A percentile compares a stretch with the other conserved stretches of the same genome.
Conservation (phyloP, 2,888 invertebrate species). For the Sesamia inferens region DNA sequence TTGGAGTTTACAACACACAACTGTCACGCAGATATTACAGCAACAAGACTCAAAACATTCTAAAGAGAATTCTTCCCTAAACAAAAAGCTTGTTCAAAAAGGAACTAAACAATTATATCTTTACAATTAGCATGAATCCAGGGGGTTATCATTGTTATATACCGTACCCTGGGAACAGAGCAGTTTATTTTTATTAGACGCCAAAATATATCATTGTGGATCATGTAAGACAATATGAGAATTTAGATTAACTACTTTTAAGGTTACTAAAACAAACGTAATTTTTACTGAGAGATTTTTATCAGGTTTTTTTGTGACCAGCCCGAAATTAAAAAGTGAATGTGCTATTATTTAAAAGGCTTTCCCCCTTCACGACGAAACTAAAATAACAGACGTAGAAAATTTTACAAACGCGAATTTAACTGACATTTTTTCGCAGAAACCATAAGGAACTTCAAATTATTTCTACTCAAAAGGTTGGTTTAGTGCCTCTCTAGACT, state of each 20-base stretch:
- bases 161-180: background rate
- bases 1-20: background rate
- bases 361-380: background rate
- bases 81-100: background rate
- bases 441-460: background rate
- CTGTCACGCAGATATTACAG: background rate
- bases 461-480: conserved; percentile 10
- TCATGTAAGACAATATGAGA: conserved; percentile 29
- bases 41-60: conserved; percentile 10
- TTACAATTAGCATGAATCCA: conserved; percentile 27
- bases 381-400: background rate
- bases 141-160: conserved; percentile 8
- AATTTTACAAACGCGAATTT: background rate
- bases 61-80: background rate
- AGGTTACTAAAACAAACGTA: conserved; percentile 21
- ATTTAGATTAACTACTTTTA: conserved; percentile 5
- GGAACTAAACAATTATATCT: conserved; percentile 9
- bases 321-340: background rate
- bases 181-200: conserved; percentile 30
- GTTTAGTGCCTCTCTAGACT: background rate
- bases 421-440: background rate
- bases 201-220: conserved; percentile 15
- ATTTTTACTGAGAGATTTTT: conserved; percentile 7
- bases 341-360: background rate
- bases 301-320: conserved; percentile 9